Evolutionary conservation across 2,797 vertebrate genomes (phyloP).

Genomic region (Chromobotia macracanthus): DNA sequence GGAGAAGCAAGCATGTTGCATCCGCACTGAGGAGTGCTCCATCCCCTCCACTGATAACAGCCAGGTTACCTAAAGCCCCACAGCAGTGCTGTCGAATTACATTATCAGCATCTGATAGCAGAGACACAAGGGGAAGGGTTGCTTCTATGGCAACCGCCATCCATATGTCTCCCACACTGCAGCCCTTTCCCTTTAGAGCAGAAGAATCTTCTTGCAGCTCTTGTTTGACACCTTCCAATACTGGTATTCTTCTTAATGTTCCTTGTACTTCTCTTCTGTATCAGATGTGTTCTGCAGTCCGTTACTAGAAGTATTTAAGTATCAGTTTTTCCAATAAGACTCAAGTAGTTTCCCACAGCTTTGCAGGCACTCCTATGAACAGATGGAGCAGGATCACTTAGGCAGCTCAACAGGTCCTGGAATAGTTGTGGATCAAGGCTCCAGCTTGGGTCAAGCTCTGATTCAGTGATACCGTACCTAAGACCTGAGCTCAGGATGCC

Average conservation of each 20-base stretch:
- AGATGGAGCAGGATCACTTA: constrained; percentile 65
- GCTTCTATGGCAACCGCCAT: constrained; percentile 66
- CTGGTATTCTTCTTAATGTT: constrained; percentile 47
- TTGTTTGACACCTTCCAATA: constrained; percentile 7
- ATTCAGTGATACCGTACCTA: not conserved
- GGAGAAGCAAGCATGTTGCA: constrained; percentile 75
- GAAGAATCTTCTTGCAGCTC: constrained; percentile 38
- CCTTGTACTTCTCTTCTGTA: constrained; percentile 9
- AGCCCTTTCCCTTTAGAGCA: constrained; percentile 25
- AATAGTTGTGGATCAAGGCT: constrained; percentile 63
- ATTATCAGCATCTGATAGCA: constrained; percentile 79
- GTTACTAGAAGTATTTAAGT: constrained; percentile 18
- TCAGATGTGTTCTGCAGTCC: not conserved
- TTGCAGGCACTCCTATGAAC: constrained; percentile 73
- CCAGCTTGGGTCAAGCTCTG: constrained; percentile 53
- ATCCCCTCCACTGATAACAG: constrained; percentile 61
- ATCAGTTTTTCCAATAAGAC: constrained; percentile 56
- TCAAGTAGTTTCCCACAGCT: constrained; percentile 77
- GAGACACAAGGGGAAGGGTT: constrained; percentile 68
- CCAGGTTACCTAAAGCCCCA: constrained; percentile 82
- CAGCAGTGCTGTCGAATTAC: constrained; percentile 83
- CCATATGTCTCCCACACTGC: constrained; percentile 62
- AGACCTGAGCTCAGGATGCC: constrained; percentile 73
- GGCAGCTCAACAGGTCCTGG: constrained; percentile 64
- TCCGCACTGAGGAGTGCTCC: constrained; percentile 74